phyloP scores from a whole-genome alignment of 2,797 vertebrate genomes.

The Crocidura indochinensis region DNA sequence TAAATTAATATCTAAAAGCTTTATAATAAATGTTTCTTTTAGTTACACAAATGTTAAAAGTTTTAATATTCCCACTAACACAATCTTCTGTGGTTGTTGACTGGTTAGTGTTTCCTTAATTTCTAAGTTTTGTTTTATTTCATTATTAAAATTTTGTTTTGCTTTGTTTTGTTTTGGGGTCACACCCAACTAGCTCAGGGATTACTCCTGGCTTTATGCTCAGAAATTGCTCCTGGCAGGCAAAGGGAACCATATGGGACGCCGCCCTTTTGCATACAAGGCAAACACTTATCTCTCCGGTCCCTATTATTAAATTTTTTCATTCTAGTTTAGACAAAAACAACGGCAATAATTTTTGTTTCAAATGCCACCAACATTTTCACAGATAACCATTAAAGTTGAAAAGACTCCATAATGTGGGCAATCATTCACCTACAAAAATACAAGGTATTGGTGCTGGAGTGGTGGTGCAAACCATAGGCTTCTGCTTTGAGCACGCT shows the following conservation, averaged over 20 bases:
- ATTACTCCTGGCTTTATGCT: too few relatives aligned
- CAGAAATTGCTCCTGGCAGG: too few relatives aligned
- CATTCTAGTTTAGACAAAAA: neutral
- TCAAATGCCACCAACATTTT: neutral
- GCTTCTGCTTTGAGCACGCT: too few relatives aligned
- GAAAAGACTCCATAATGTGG: neutral
- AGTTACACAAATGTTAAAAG: neutral
- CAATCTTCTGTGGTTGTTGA: neutral
- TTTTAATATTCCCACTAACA: slow-evolving; percentile 20
- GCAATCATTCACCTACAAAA: too few relatives aligned
- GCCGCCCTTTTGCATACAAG: too few relatives aligned
- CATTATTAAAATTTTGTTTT: neutral
- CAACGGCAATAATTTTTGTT: neutral
- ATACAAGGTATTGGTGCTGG: too few relatives aligned
- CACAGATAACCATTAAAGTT: neutral
- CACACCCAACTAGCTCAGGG: too few relatives aligned
- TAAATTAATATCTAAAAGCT: slow-evolving; percentile 18
- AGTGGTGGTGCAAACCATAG: too few relatives aligned
- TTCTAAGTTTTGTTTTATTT: neutral
- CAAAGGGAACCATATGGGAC: too few relatives aligned
- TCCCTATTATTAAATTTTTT: neutral
- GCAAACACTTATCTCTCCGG: too few relatives aligned
- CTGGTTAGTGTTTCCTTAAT: neutral
- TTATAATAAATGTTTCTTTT: slow-evolving; percentile 33
- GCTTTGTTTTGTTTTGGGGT: too few relatives aligned